Percentiles rank a stretch among this genome's conserved stretches.
phyloP scores from a whole-genome alignment of 35 echinoderm and acorn worm species.

The Lytechinus variegatus region DNA sequence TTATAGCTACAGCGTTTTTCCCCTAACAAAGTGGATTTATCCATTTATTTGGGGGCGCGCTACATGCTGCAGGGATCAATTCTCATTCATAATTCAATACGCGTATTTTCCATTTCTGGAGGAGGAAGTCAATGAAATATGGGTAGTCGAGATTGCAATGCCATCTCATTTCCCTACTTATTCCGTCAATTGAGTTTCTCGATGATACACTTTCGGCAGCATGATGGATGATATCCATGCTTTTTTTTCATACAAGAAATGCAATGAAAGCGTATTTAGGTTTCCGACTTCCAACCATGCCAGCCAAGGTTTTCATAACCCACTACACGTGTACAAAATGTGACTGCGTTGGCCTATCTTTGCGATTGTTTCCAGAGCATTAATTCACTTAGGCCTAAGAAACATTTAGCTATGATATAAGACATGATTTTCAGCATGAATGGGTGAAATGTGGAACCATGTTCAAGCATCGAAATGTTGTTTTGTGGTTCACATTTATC shows the following conservation, averaged over 20 bases:
- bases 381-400: too few species aligned
- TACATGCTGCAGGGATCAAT: not conserved
- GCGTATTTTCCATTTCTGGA: not conserved
- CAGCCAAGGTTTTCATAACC: too few species aligned
- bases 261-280: not conserved
- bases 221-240: not conserved
- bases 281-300: too few species aligned
- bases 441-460: too few species aligned
- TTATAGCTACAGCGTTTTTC: not conserved
- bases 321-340: too few species aligned
- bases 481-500: too few species aligned
- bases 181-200: not conserved
- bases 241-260: not conserved
- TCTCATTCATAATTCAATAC: constrained; percentile 14
- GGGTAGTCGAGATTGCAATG: not conserved
- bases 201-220: not conserved
- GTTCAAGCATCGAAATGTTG: too few species aligned
- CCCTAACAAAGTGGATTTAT: not conserved
- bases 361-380: too few species aligned
- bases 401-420: too few species aligned
- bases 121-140: constrained; percentile 12
- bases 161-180: constrained; percentile 9
- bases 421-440: too few species aligned
- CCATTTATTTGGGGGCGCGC: not conserved
- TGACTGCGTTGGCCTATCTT: too few species aligned